These are phyloP conservation scores for Oopsacas minuta DNA, from an alignment of 37 sponge, comb jelly and placozoan genomes.

Conservation along the genomic window DNA sequence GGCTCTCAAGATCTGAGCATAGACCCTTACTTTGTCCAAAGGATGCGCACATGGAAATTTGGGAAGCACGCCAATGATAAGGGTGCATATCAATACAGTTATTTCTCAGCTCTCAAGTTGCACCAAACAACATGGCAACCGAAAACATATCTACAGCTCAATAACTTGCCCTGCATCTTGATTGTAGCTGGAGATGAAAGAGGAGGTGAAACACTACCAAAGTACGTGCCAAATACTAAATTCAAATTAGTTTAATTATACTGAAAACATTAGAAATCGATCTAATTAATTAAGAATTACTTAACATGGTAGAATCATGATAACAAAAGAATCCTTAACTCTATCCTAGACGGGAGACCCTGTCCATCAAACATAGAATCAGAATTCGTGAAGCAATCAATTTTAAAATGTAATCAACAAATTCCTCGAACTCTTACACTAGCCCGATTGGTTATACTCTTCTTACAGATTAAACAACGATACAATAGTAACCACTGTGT, in stretches of 20 bases:
- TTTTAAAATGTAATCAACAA: too few relatives aligned
- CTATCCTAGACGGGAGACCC: too few relatives aligned
- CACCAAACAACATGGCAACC: background rate
- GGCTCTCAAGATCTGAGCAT: background rate
- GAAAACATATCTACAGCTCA: background rate
- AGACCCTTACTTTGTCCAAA: background rate
- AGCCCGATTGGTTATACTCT: too few relatives aligned
- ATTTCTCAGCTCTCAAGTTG: background rate
- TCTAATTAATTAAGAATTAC: too few relatives aligned
- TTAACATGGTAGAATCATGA: too few relatives aligned
- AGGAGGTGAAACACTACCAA: constrained; percentile 10
- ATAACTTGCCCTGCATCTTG: background rate
- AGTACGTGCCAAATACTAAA: background rate
- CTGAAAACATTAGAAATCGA: background rate
- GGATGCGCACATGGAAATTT: constrained; percentile 7
- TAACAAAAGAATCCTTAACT: too few relatives aligned
- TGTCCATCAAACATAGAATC: too few relatives aligned
- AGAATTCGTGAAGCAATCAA: too few relatives aligned
- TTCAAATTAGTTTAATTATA: background rate
- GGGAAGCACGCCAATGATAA: background rate
- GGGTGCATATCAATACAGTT: background rate
- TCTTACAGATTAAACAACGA: too few relatives aligned
- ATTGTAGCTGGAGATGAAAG: background rate
- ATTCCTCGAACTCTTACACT: too few relatives aligned
- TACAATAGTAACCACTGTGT: too few relatives aligned